Percentiles rank a stretch among this genome's conserved stretches.
Evolutionary conservation across 2,113 vertebrate species (phyloP).

Genomic region (rabbit (Oryctolagus cuniculus)): mOryCun1.1 NC_091453.1:82722501-82723000

Average conservation of each 20-base stretch:
- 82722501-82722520: background rate
- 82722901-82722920: conserved; percentile 11
- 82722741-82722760: background rate
- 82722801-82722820: background rate
- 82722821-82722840: conserved; percentile 49
- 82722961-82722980: background rate
- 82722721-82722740: conserved; percentile 31
- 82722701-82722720: conserved; percentile 16
- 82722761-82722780: background rate
- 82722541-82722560: conserved; percentile 20
- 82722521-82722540: background rate
- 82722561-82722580: background rate
- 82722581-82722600: conserved; percentile 15
- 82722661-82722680: background rate
- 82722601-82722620: background rate
- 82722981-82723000: conserved; percentile 53
- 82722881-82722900: background rate
- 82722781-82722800: background rate
- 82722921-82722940: background rate
- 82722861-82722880: background rate
- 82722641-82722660: background rate
- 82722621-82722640: background rate
- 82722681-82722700: background rate
- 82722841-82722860: background rate
- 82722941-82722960: background rate